These are phyloP conservation scores for Fulica atra DNA, from an alignment of 2,113 vertebrate species.

Conservation along the genomic window DNA sequence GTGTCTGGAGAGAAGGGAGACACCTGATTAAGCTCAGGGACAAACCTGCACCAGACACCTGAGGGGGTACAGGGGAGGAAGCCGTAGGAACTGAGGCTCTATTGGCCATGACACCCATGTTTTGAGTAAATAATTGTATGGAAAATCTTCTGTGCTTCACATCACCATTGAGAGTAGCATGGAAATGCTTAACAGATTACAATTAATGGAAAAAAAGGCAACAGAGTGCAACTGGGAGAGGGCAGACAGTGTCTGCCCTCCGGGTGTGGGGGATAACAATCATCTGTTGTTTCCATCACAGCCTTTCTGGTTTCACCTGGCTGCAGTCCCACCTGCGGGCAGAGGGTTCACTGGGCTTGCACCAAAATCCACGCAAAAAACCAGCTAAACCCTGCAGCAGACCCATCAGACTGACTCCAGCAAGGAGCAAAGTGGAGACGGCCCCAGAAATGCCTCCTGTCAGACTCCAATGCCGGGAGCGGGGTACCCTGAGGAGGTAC, in stretches of 20 bases:
- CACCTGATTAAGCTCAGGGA: not conserved
- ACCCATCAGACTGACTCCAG: not conserved
- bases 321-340: not conserved
- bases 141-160: not conserved
- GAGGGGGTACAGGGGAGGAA: not conserved
- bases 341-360: not conserved
- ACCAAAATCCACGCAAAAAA: not conserved
- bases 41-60: fast-evolving
- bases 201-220: not conserved
- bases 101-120: not conserved
- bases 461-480: fast-evolving
- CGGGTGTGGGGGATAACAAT: not conserved
- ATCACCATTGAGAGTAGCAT: not conserved
- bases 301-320: not conserved
- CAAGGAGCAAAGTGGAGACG: not conserved
- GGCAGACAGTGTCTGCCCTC: not conserved
- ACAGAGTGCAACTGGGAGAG: not conserved
- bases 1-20: not conserved
- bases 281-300: fast-evolving
- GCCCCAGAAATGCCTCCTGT: not conserved
- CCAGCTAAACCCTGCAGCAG: not conserved
- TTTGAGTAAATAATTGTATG: not conserved
- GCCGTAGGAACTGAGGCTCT: not conserved
- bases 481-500: not conserved
- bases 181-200: not conserved